A percentile compares a stretch with the other conserved stretches of the same genome.
These are phyloP conservation scores for Montipora efflorescens DNA, from an alignment of 64 coral and sea anemone genomes.

Conservation along the genomic window DNA sequence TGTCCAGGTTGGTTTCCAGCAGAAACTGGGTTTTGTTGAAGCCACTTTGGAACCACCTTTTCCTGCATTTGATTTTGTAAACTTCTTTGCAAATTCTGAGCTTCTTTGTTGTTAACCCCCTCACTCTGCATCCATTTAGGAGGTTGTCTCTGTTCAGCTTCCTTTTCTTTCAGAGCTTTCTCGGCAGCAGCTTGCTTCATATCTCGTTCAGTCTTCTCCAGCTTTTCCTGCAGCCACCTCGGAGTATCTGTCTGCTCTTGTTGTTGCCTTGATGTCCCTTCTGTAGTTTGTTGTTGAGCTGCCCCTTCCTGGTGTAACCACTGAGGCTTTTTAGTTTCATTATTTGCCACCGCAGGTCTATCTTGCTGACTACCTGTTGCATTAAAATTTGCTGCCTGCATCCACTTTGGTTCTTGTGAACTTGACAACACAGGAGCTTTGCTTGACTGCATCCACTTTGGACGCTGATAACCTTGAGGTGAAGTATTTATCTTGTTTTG, in stretches of 20 bases:
- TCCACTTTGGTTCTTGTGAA: constrained; percentile 11
- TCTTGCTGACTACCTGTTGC: constrained; percentile 25
- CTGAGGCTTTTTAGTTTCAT: constrained; percentile 29
- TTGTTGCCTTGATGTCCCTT: neutral
- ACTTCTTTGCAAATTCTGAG: neutral
- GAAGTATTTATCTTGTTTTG: neutral
- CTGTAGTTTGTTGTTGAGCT: constrained; percentile 19
- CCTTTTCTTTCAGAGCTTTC: constrained; percentile 1
- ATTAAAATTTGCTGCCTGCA: constrained; percentile 19
- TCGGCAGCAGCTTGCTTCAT: constrained; percentile 40
- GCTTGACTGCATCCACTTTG: constrained; percentile 50
- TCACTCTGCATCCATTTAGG: constrained; percentile 69
- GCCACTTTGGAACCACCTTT: constrained; percentile 70
- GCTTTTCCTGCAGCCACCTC: constrained; percentile 72
- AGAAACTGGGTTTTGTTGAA: constrained; percentile 45
- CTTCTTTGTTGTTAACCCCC: neutral
- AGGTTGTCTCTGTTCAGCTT: constrained; percentile 15
- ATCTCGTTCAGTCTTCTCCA: constrained; percentile 28
- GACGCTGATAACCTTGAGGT: neutral
- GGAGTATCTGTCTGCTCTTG: constrained; percentile 26
- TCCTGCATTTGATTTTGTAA: neutral
- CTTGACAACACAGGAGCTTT: neutral
- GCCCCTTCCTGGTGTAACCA: constrained; percentile 68
- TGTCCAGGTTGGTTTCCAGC: neutral
- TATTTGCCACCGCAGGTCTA: neutral